A percentile compares a stretch with the other conserved stretches of the same genome.
Conservation (phyloP, 2,797 vertebrate genomes). For the Oophaga sylvatica region DNA sequence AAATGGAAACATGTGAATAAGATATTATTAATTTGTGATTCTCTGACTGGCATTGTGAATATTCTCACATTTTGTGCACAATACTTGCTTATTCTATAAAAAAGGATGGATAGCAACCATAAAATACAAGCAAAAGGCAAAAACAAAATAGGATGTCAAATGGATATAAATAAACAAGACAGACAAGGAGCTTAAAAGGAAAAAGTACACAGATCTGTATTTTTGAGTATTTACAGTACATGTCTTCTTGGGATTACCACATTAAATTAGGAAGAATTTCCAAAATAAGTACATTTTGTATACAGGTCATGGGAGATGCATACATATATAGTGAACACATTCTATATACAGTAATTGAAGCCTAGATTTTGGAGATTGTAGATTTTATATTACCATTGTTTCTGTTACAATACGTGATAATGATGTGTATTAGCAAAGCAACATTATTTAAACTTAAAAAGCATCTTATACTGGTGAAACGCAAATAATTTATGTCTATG, state of each 20-base stretch:
- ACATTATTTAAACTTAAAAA: not conserved
- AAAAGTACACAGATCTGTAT: constrained; percentile 22
- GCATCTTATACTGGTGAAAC: not conserved
- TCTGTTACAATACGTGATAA: not conserved
- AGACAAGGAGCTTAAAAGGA: not conserved
- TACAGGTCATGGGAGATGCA: not conserved
- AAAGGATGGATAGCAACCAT: not conserved
- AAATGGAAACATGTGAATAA: not conserved
- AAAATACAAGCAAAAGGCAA: not conserved
- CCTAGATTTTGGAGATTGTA: not conserved
- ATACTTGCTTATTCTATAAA: not conserved
- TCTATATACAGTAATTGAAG: constrained; percentile 3
- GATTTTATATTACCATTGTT: not conserved
- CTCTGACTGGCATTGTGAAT: not conserved
- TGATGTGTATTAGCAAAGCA: not conserved
- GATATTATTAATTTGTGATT: not conserved
- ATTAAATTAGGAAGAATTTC: not conserved
- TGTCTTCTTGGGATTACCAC: not conserved
- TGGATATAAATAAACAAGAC: not conserved
- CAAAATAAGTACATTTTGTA: not conserved
- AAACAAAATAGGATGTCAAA: not conserved
- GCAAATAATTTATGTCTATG: not conserved
- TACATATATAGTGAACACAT: not conserved
- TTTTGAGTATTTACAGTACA: constrained; percentile 16
- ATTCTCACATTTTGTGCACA: not conserved